Percentiles rank a stretch among this genome's conserved stretches.
phyloP scores from a whole-genome alignment of 2,113 vertebrate species.

The Lathamus discolor region DNA sequence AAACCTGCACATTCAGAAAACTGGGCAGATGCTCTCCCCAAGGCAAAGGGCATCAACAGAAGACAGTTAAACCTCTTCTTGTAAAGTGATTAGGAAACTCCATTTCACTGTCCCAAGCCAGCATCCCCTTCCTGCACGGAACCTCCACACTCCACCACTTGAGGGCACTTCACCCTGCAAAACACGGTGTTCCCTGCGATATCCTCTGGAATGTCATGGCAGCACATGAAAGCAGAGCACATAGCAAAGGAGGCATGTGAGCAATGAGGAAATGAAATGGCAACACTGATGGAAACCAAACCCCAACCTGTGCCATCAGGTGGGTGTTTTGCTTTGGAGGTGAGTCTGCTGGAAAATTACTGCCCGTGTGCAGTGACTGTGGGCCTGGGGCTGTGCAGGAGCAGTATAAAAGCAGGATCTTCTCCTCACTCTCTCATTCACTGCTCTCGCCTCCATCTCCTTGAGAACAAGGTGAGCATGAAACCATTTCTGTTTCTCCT shows the following conservation, averaged over 20 bases:
- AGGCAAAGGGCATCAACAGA: not conserved
- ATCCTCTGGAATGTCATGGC: not conserved
- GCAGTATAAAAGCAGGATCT: not conserved
- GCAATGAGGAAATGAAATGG: not conserved
- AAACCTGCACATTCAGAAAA: not conserved
- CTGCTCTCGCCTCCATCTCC: not conserved
- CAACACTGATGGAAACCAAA: not conserved
- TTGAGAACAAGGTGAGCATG: not conserved
- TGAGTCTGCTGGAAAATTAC: not conserved
- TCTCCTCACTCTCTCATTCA: not conserved
- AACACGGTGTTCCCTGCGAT: not conserved
- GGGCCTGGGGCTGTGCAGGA: not conserved
- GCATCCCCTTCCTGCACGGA: accelerated
- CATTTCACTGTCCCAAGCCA: not conserved
- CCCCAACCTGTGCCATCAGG: not conserved
- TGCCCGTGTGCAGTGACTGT: not conserved
- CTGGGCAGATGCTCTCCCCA: not conserved
- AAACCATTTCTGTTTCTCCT: not conserved
- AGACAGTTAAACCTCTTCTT: not conserved
- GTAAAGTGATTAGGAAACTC: not conserved
- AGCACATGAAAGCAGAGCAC: not conserved
- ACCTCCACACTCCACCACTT: not conserved
- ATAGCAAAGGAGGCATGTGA: not conserved
- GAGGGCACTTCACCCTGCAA: not conserved
- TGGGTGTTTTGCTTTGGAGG: not conserved